phyloP scores from a whole-genome alignment of 2,113 vertebrate species.

The Taxidea taxus region DNA sequence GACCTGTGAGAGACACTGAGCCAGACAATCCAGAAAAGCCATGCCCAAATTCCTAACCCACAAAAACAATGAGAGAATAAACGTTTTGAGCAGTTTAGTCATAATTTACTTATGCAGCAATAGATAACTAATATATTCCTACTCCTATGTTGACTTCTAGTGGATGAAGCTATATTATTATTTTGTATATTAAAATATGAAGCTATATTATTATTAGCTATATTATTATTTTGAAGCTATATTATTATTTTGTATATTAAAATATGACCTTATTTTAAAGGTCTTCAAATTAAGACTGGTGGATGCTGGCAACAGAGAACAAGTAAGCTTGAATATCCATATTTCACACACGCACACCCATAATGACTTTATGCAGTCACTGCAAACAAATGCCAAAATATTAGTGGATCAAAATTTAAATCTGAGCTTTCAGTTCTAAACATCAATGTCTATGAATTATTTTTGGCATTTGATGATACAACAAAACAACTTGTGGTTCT shows the following conservation, averaged over 20 bases:
- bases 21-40: not conserved
- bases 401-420: not conserved
- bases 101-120: not conserved
- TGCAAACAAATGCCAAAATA: not conserved
- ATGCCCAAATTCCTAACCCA: not conserved
- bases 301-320: not conserved
- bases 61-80: not conserved
- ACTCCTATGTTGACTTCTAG: not conserved
- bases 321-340: not conserved
- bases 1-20: not conserved
- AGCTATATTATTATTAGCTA: too few relatives aligned
- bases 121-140: not conserved
- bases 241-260: not conserved
- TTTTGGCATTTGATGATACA: not conserved
- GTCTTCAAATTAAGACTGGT: not conserved
- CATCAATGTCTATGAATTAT: not conserved
- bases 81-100: not conserved
- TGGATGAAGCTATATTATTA: not conserved
- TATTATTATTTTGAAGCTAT: too few relatives aligned
- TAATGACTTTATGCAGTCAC: not conserved
- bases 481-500: not conserved
- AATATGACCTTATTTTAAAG: not conserved
- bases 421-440: not conserved
- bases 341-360: not conserved
- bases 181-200: not conserved